Percentiles rank a stretch among this genome's conserved stretches.
These are phyloP conservation scores for Entomobrya proxima DNA, from an alignment of 2,888 invertebrate species.

Conservation along the genomic window DNA sequence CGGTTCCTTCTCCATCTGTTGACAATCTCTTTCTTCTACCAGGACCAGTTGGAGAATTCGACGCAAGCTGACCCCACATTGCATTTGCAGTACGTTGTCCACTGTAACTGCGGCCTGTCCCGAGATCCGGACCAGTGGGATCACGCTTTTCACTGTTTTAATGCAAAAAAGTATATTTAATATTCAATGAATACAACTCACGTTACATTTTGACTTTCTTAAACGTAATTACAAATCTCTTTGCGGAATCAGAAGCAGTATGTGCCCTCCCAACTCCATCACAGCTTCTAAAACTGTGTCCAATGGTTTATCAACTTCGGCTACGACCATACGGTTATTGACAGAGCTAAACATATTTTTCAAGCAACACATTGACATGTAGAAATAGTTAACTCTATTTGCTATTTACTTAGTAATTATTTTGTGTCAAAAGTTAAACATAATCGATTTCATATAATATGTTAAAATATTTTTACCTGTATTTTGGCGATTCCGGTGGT, in stretches of 20 bases:
- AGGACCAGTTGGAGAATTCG: conserved; percentile 35
- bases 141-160: conserved; percentile 36
- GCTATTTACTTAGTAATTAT: no score
- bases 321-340: conserved; percentile 9
- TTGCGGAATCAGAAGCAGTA: conserved; percentile 24
- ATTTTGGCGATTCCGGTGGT: neutral
- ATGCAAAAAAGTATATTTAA: neutral
- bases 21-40: conserved; percentile 27
- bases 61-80: conserved; percentile 43
- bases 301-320: conserved; percentile 26
- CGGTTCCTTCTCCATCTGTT: conserved; percentile 12
- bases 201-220: neutral
- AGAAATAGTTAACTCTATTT: no score
- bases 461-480: neutral
- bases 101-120: conserved; percentile 38
- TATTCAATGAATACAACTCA: neutral
- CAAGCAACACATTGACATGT: no score
- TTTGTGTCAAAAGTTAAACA: no score
- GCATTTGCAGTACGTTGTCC: conserved; percentile 48
- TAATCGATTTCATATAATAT: no score
- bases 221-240: conserved; percentile 35
- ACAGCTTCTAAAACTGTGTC: conserved; percentile 28
- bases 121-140: conserved; percentile 41
- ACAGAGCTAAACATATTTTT: neutral
- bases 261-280: conserved; percentile 16